Evolutionary conservation across 2,888 invertebrate genomes (phyloP).

Genomic region (Oegoconia quadripuncta): DNA sequence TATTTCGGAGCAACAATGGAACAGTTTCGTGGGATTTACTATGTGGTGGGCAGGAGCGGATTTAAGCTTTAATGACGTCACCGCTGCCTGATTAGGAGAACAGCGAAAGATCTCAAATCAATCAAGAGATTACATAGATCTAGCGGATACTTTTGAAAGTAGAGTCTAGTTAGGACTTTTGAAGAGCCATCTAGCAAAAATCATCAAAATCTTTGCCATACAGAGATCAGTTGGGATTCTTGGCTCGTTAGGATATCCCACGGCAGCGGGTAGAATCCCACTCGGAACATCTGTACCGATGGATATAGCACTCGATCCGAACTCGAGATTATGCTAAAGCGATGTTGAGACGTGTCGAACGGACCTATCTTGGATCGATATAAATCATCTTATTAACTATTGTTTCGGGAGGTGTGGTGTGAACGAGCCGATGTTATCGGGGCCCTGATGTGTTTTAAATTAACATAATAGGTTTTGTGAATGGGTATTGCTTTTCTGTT

Average conservation of each 20-base stretch:
- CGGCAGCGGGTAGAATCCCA: conserved; percentile 24
- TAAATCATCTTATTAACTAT: conserved; percentile 80
- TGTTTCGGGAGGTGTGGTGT: conserved; percentile 79
- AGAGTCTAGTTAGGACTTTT: too few relatives aligned
- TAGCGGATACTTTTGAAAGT: too few relatives aligned
- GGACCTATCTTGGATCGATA: conserved; percentile 71
- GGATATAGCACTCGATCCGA: conserved; percentile 68
- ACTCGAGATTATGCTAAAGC: conserved; percentile 75
- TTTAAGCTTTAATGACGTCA: conserved; percentile 5
- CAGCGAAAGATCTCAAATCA: too few relatives aligned
- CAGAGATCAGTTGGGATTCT: neutral
- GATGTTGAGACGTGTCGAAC: conserved; percentile 74
- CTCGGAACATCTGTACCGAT: conserved; percentile 64
- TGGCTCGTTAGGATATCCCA: neutral
- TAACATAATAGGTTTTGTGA: conserved; percentile 80
- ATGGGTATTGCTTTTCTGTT: conserved; percentile 71
- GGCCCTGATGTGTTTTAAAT: conserved; percentile 76
- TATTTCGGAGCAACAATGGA: conserved; percentile 5
- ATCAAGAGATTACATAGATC: too few relatives aligned
- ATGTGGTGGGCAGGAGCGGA: neutral
- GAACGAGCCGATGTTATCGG: conserved; percentile 73
- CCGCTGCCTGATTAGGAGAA: conserved; percentile 7
- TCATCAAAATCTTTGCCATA: too few relatives aligned
- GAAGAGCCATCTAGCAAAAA: too few relatives aligned
- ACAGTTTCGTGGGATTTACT: conserved; percentile 1